Percentiles rank a stretch among this genome's conserved stretches.
Conservation (phyloP, 2,113 vertebrate species). For the Bambusicola thoracicus region DNA sequence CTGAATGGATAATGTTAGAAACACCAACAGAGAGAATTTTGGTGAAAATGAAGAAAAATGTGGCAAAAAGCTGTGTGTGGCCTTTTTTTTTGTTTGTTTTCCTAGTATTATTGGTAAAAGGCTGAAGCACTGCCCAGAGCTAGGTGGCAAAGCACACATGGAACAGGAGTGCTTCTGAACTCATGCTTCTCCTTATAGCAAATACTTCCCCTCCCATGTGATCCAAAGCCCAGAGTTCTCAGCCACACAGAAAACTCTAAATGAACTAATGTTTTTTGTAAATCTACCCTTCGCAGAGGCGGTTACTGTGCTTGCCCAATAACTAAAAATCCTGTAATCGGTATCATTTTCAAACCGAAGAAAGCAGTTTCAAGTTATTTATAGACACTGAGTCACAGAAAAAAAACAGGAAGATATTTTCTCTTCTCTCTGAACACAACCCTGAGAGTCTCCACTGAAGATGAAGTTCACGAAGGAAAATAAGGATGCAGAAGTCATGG, state of each 20-base stretch:
- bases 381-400: not conserved
- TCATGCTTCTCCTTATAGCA: not conserved
- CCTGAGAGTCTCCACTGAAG: not conserved
- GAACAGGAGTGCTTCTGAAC: not conserved
- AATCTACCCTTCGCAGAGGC: not conserved
- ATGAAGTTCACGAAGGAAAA: not conserved
- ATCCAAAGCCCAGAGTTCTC: not conserved
- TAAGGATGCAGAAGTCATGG: not conserved
- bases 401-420: not conserved
- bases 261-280: not conserved
- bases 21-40: not conserved
- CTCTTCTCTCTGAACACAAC: not conserved
- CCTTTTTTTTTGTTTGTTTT: not conserved
- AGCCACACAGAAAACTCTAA: not conserved
- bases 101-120: not conserved
- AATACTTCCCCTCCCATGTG: not conserved
- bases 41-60: not conserved
- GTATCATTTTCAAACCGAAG: not conserved
- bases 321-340: not conserved
- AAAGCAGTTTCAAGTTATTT: not conserved
- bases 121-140: not conserved
- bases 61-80: not conserved
- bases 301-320: not conserved
- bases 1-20: not conserved
- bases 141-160: fast-evolving